phyloP scores from a whole-genome alignment of 30 jellyfish, hydroid and myxozoan species.

The Aurelia sp. region DNA sequence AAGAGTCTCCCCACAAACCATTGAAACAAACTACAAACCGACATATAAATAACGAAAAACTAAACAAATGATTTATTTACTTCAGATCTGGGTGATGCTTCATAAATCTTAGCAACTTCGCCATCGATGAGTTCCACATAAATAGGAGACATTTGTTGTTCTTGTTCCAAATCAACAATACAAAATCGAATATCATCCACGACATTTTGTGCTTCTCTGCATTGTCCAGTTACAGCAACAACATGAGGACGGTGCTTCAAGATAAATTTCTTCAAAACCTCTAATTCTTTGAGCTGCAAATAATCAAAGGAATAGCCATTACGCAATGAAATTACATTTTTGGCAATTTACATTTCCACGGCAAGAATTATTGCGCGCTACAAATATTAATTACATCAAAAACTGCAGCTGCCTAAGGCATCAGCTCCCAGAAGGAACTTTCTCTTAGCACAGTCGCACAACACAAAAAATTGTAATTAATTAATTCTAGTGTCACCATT shows the following conservation, averaged over 20 bases:
- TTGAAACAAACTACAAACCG: background rate
- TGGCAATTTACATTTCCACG: no score
- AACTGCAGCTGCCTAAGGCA: no score
- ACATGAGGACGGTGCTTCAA: slow-evolving; percentile 91
- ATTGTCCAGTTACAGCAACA: slow-evolving; percentile 91
- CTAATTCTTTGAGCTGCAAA: slow-evolving; percentile 82
- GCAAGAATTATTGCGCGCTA: no score
- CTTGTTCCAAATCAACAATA: slow-evolving; percentile 83
- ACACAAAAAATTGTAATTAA: no score
- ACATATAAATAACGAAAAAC: background rate
- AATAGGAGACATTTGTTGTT: slow-evolving; percentile 88
- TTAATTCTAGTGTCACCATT: no score
- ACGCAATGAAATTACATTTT: no score
- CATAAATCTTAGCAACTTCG: slow-evolving; percentile 89
- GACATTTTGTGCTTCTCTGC: slow-evolving; percentile 89
- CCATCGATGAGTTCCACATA: slow-evolving; percentile 92
- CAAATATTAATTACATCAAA: no score
- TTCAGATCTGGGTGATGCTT: slow-evolving; percentile 92
- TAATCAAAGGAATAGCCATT: no score
- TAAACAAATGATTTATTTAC: slow-evolving; percentile 19
- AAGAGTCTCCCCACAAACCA: no score
- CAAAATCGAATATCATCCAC: slow-evolving; percentile 82
- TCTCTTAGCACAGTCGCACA: no score
- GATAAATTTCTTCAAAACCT: slow-evolving; percentile 77
- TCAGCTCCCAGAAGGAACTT: no score